Evolutionary conservation across 1,140 invertebrate species (phyloP).

Genomic region (Drusus annulatus): DNA sequence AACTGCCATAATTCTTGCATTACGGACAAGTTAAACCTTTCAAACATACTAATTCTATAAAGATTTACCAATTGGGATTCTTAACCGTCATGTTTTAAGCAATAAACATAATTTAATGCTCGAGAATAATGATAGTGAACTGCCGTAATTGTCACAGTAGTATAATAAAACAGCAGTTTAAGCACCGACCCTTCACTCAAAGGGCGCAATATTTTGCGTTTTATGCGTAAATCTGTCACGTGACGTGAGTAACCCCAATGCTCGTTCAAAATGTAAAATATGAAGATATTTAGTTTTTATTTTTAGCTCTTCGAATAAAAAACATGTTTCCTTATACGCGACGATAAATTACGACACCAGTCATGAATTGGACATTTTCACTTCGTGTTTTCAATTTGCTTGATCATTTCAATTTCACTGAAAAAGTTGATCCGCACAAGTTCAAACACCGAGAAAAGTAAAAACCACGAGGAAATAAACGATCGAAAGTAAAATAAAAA

Average conservation of each 20-base stretch:
- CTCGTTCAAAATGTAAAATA: neutral
- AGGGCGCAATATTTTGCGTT: neutral
- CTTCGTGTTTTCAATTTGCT: constrained; percentile 10
- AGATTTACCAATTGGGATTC: too few species aligned
- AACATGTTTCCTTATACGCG: too few species aligned
- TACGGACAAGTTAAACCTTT: too few species aligned
- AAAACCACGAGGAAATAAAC: neutral
- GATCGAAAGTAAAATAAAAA: neutral
- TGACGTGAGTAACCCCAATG: constrained; percentile 1
- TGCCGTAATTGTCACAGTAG: constrained; percentile 11
- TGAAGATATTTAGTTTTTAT: too few species aligned
- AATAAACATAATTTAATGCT: too few species aligned
- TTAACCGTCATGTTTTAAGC: too few species aligned
- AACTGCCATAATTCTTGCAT: too few species aligned
- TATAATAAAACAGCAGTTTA: constrained; percentile 16
- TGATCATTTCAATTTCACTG: neutral
- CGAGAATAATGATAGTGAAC: neutral
- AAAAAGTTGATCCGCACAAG: neutral
- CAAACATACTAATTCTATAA: too few species aligned
- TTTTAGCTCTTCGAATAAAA: too few species aligned
- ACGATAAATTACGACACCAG: neutral
- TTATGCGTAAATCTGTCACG: constrained; percentile 15
- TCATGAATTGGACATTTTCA: neutral
- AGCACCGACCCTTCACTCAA: neutral
- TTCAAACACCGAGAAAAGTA: neutral